phyloP scores from a whole-genome alignment of 1,140 invertebrate species.

The Plutomurus gul region DNA sequence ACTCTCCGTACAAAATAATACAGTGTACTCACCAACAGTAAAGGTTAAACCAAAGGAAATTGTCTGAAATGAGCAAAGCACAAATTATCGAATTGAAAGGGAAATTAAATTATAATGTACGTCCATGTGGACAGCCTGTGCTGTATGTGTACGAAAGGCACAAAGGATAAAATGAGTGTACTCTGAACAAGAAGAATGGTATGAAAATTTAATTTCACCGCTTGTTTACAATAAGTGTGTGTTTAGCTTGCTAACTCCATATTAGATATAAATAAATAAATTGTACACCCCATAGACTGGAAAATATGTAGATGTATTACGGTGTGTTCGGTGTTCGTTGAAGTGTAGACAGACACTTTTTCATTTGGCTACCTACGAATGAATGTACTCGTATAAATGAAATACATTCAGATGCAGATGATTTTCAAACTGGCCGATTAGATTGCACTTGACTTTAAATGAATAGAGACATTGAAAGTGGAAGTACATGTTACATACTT shows the following conservation, averaged over 20 bases:
- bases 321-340: too few species aligned
- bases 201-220: too few species aligned
- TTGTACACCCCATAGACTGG: not conserved
- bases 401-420: not conserved
- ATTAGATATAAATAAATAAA: not conserved
- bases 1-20: not conserved
- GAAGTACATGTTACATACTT: too few species aligned
- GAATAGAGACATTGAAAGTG: conserved; percentile 7
- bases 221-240: too few species aligned
- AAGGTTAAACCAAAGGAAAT: not conserved
- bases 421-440: not conserved
- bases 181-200: too few species aligned
- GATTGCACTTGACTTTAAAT: conserved; percentile 10
- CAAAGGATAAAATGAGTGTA: too few species aligned
- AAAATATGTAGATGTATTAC: not conserved
- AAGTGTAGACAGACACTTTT: too few species aligned
- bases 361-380: too few species aligned
- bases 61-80: not conserved
- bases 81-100: conserved; percentile 14
- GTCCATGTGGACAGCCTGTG: not conserved
- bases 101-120: conserved; percentile 17
- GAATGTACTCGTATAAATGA: too few species aligned
- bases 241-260: too few species aligned
- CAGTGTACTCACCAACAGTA: not conserved
- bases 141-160: not conserved